Base-by-base conservation (phyloP, 2,888 invertebrate genomes). In the Atrina japonica region DNA sequence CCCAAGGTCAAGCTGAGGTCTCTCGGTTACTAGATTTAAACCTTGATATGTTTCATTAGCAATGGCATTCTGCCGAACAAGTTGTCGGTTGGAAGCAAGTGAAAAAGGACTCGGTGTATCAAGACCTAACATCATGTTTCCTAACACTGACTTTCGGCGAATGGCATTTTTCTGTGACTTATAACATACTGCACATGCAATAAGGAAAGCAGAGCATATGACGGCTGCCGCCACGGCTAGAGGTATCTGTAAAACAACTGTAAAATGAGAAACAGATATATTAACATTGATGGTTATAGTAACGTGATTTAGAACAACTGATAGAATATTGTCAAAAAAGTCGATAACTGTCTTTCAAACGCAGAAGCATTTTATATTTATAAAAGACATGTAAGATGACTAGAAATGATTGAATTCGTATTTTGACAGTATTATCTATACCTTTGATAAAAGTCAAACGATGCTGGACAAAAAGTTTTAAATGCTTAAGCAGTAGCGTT, bases 61-160 rank as follows among this genome's bases (percentile, higher is more conserved):
- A 7, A 25, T 53, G 1, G 27, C 25, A 23, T 43, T 30, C 11
- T 9, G 25, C 29, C 21, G 18, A 23, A 56, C 21, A 14, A 66
- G 30, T 21, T 66, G 66, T 11, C 58, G 16, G 14, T 40, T 49
- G 11, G 63, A 23, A 29, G 56, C n/a, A 16, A 61, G 30, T n/a
- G 47, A 49, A 50, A 69, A 69, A 11, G 69, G 69, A 29, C 21
- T 43, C n/a, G 58, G 64, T 11, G 53, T 21, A 16, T 64, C 50
- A 27, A 35, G 21, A 18, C 43, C 58, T 18, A 69, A n/a, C 21
- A 64, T 41, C 21, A 64, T 30, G 45, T 53, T 45, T 2, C 56
- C 58, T n/a, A 64, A 23, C 6, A 47, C 52, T 3, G 61, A 63
- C 40, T 69, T 69, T 18, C 69, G 64, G 40, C 69, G 69, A n/a